Evolutionary conservation across 2,888 invertebrate species (phyloP), one percentile per base, ranked within the genome.

Genomic region (Graphium colonna): DNA sequence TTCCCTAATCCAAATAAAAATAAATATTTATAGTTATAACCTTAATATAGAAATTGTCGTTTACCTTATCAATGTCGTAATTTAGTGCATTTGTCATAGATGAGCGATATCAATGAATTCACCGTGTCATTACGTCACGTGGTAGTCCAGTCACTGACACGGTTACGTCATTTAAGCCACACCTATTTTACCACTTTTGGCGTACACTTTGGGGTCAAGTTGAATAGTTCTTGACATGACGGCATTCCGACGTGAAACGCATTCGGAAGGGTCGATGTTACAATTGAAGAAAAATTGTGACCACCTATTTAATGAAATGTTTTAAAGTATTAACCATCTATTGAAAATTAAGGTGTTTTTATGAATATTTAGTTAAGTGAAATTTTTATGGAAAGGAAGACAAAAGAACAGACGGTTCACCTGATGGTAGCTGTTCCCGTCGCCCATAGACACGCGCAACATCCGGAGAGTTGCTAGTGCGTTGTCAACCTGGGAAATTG

Each of bases 111-210:
- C 44, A 44, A 15, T 38, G 21, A 26, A 39, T 43, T 41, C 31
- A 1, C n/a, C 40, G 46, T 41, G 33, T 13, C 28, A 10, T 16
- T 26, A 46, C 40, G 46, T 45, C 40, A 36, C 42, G 7, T 26
- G 4, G 10, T n/a, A n/a, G 33, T 5, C 17, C 42, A 42, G 43
- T 51, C 18, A 51, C 46, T 47, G 42, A 51, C 38, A 45, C n/a
- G 33, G 42, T 55, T 47, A 47, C 55, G 43, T 55, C 42, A 55
- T 18, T 21, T 8, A 31, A 36, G 42, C 36, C 46, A 51, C 42
- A 36, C 50, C 55, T 43, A 51, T 41, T 43, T 47, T 42, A 36
- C 42, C 18, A 45, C 45, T 51, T 50, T 47, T 45, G 26, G 28
- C 21, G 38, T 45, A 40, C 50, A 8, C 26, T 48, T 43, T 39